A percentile compares a stretch with the other conserved stretches of the same genome.
These are phyloP conservation scores for Ceryle rudis DNA, from an alignment of 2,797 vertebrate species.

Conservation along the genomic window DNA sequence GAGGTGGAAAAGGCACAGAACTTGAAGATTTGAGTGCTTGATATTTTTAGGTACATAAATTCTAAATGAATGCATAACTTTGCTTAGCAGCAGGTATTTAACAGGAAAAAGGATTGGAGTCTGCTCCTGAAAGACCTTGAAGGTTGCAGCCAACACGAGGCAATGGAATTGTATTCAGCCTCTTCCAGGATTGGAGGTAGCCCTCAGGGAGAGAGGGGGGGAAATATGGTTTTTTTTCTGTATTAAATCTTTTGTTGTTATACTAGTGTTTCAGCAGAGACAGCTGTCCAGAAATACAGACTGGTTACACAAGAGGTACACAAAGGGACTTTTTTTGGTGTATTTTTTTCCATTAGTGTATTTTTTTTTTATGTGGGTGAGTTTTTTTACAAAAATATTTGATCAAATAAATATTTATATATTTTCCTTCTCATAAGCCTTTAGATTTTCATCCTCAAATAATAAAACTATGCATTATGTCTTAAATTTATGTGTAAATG, in stretches of 20 bases:
- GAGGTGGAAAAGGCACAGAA: not conserved
- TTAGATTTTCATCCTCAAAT: not conserved
- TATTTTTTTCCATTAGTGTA: not conserved
- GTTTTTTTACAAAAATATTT: not conserved
- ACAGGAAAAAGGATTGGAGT: not conserved
- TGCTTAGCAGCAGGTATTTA: conserved; percentile 5
- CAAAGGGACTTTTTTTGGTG: not conserved
- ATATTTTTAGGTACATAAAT: conserved; percentile 32
- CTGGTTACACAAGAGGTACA: not conserved
- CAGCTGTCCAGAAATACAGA: not conserved
- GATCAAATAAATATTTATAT: not conserved
- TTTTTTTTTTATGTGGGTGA: conserved; percentile 19
- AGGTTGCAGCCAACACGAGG: not conserved
- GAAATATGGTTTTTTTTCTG: not conserved
- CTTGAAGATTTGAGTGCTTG: not conserved
- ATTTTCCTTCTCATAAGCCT: not conserved
- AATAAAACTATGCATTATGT: not conserved
- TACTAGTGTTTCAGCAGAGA: not conserved
- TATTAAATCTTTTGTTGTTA: not conserved
- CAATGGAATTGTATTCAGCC: not conserved
- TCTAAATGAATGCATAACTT: not conserved
- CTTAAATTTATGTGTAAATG: not conserved
- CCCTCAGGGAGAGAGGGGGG: too few relatives aligned
- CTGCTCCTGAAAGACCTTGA: not conserved
- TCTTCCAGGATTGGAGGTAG: not conserved